Evolutionary conservation across 2,888 invertebrate species (phyloP).

Genomic region (Tridacna crocea): DNA sequence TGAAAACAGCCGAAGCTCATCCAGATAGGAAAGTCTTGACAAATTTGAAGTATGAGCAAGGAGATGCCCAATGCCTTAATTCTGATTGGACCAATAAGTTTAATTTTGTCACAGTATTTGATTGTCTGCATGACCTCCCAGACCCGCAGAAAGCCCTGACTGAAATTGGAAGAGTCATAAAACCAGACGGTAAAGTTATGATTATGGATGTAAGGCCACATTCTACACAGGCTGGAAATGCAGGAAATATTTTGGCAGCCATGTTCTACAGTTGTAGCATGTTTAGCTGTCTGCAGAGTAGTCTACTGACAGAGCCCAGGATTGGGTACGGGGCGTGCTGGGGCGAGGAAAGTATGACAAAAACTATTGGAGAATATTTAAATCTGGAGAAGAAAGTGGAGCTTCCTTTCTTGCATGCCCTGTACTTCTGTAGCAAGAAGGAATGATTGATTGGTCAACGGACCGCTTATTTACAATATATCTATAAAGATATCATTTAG

Average conservation of each 20-base stretch:
- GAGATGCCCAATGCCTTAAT: constrained; percentile 47
- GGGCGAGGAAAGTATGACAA: constrained; percentile 55
- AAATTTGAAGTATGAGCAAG: constrained; percentile 37
- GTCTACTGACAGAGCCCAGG: constrained; percentile 35
- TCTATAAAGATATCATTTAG: too few species aligned
- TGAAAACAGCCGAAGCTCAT: constrained; percentile 32
- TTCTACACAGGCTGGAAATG: constrained; percentile 45
- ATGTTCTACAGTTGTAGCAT: constrained; percentile 49
- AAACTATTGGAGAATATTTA: constrained; percentile 20
- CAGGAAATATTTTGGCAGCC: constrained; percentile 38
- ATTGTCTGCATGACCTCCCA: constrained; percentile 55
- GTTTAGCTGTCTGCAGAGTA: constrained; percentile 56
- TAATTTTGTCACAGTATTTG: constrained; percentile 44
- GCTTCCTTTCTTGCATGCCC: constrained; percentile 12
- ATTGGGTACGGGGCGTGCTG: constrained; percentile 58
- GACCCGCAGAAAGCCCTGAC: constrained; percentile 44
- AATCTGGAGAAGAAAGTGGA: neutral
- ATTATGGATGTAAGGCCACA: constrained; percentile 46
- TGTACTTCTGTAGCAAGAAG: constrained; percentile 8
- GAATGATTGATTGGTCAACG: neutral
- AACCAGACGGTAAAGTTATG: constrained; percentile 42
- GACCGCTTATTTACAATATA: too few species aligned
- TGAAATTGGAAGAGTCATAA: constrained; percentile 39
- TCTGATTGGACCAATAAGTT: constrained; percentile 28
- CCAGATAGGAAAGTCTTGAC: constrained; percentile 12